phyloP scores from a whole-genome alignment of 1,140 invertebrate species.

The Gonioctena quinquepunctata region DNA sequence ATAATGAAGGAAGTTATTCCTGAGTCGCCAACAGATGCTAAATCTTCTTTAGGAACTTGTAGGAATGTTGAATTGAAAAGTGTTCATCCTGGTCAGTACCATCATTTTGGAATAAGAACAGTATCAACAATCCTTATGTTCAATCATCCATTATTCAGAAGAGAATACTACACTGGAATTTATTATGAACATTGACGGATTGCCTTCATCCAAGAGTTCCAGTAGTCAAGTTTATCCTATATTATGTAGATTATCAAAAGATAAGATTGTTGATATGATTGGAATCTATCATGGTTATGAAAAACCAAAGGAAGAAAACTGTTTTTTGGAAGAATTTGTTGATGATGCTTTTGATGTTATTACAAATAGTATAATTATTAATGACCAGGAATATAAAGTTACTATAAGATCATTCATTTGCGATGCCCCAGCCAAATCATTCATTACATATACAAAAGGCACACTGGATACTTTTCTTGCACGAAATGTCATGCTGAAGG shows the following conservation, averaged over 20 bases:
- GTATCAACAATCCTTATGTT: background rate
- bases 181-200: constrained; percentile 14
- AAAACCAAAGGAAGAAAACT: constrained; percentile 12
- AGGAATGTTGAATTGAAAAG: background rate
- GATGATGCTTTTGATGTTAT: background rate
- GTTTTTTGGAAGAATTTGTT: constrained; percentile 16
- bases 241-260: constrained; percentile 10
- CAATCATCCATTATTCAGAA: background rate
- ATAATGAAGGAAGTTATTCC: background rate
- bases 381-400: background rate
- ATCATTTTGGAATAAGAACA: constrained; percentile 2
- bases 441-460: too few relatives aligned
- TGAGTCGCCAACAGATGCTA: background rate
- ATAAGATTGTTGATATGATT: constrained; percentile 10
- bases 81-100: background rate
- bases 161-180: background rate
- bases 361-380: constrained; percentile 1
- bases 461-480: constrained; percentile 20
- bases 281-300: constrained; percentile 14
- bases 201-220: constrained; percentile 9
- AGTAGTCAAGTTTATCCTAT: constrained; percentile 24
- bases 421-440: too few relatives aligned
- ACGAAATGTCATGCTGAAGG: constrained; percentile 17
- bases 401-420: too few relatives aligned
- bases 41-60: background rate